Conservation (phyloP, 2,113 vertebrate genomes). For the Anser brachyrhynchus region DNA sequence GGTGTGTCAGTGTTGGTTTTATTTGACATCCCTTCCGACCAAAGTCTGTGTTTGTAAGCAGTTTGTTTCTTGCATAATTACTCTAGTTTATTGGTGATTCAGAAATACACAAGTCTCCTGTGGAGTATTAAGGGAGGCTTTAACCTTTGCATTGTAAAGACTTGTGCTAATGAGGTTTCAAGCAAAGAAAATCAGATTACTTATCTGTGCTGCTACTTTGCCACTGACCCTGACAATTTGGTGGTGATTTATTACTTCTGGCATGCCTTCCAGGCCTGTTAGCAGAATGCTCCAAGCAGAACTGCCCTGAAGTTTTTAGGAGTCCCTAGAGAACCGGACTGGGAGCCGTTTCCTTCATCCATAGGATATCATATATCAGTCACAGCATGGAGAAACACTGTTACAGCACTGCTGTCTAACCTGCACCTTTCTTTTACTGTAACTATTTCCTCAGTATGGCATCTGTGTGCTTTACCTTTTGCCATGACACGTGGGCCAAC, state of each 20-base stretch:
- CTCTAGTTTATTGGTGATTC: slow-evolving; percentile 23
- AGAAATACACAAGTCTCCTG: neutral
- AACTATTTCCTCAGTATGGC: neutral
- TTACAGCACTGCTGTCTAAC: neutral
- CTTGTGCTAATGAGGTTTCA: slow-evolving; percentile 24
- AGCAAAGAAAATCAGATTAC: slow-evolving; percentile 52
- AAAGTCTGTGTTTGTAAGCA: neutral
- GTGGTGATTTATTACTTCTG: slow-evolving; percentile 51
- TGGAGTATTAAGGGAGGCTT: slow-evolving; percentile 15
- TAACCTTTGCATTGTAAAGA: slow-evolving; percentile 33
- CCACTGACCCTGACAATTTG: slow-evolving; percentile 29
- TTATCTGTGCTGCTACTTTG: slow-evolving; percentile 29
- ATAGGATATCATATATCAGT: neutral
- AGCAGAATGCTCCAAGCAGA: neutral
- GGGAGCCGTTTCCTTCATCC: slow-evolving; percentile 8
- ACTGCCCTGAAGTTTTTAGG: slow-evolving; percentile 35
- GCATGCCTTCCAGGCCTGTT: slow-evolving; percentile 7
- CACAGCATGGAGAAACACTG: neutral
- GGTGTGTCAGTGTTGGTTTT: slow-evolving; percentile 20
- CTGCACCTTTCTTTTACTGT: neutral
- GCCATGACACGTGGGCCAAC: neutral
- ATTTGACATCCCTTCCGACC: slow-evolving; percentile 9
- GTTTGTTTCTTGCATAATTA: neutral
- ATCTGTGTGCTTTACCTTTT: neutral
- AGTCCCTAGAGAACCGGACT: slow-evolving; percentile 15